Percentiles rank a stretch among this genome's conserved stretches.
phyloP scores from a whole-genome alignment of 2,113 vertebrate species.

The Tyrannus savana region DNA sequence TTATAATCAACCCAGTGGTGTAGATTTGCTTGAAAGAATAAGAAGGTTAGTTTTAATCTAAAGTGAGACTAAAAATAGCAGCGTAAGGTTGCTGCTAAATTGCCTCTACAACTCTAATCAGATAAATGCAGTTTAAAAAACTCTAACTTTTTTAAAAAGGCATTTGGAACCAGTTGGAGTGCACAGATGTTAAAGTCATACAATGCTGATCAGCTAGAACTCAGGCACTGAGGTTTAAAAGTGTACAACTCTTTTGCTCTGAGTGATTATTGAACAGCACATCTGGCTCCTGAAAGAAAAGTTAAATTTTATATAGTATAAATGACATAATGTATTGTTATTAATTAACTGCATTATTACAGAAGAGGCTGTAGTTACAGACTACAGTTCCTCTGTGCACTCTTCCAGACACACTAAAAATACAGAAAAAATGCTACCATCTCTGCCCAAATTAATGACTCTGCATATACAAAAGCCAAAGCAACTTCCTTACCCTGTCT shows the following conservation, averaged over 20 bases:
- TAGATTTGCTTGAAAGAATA: neutral
- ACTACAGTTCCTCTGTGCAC: neutral
- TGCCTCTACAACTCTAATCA: neutral
- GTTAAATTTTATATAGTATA: neutral
- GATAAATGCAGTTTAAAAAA: neutral
- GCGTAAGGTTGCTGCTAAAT: neutral
- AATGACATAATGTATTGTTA: conserved; percentile 15
- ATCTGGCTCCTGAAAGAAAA: conserved; percentile 23
- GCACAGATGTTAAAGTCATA: conserved; percentile 46
- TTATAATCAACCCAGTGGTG: conserved; percentile 1
- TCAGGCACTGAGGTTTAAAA: neutral
- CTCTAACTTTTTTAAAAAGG: accelerated
- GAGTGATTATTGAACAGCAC: neutral
- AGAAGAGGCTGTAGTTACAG: neutral
- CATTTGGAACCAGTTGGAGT: neutral
- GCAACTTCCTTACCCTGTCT: neutral
- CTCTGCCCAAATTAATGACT: neutral
- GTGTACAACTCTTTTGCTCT: neutral
- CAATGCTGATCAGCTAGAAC: conserved; percentile 39
- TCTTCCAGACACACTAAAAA: neutral
- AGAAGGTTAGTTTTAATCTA: conserved; percentile 31
- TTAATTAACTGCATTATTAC: conserved; percentile 31
- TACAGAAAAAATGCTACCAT: neutral
- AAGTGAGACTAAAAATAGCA: conserved; percentile 31
- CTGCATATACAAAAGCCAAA: neutral